Conservation (phyloP, 1,140 invertebrate species). For the Akabosia matsudoensis region DNA sequence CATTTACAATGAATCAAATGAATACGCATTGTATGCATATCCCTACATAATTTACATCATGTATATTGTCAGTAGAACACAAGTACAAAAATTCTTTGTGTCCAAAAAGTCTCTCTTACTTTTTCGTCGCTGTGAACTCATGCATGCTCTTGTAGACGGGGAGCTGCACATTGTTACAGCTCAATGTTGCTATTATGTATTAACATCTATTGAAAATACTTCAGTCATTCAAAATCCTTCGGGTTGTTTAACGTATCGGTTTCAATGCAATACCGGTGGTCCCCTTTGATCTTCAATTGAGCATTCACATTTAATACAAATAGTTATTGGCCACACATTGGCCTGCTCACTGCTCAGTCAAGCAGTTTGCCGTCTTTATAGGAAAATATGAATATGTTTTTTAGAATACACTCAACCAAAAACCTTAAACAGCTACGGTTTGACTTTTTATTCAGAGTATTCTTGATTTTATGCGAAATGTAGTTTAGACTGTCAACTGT, state of each 20-base stretch:
- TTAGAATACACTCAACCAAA: neutral
- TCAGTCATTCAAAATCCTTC: constrained; percentile 14
- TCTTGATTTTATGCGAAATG: no score
- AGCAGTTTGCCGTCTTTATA: neutral
- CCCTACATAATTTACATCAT: neutral
- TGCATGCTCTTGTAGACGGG: constrained; percentile 2
- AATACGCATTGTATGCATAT: neutral
- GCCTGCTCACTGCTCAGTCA: neutral
- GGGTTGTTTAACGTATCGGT: constrained; percentile 25
- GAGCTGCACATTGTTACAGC: constrained; percentile 19
- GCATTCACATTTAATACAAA: constrained; percentile 21
- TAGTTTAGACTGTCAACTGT: no score
- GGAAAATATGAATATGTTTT: neutral
- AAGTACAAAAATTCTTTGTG: no score
- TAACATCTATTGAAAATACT: constrained; percentile 19
- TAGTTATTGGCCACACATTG: constrained; percentile 16
- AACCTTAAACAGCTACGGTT: no score
- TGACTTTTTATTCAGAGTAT: neutral
- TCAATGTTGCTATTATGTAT: constrained; percentile 17
- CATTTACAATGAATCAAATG: neutral
- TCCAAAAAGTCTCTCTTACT: neutral
- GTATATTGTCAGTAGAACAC: neutral
- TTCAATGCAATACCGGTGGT: constrained; percentile 25
- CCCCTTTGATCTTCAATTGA: constrained; percentile 26
- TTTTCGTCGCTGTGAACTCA: neutral